Conservation (phyloP, 2,797 vertebrate genomes). For the Oreochromis grahami region DNA sequence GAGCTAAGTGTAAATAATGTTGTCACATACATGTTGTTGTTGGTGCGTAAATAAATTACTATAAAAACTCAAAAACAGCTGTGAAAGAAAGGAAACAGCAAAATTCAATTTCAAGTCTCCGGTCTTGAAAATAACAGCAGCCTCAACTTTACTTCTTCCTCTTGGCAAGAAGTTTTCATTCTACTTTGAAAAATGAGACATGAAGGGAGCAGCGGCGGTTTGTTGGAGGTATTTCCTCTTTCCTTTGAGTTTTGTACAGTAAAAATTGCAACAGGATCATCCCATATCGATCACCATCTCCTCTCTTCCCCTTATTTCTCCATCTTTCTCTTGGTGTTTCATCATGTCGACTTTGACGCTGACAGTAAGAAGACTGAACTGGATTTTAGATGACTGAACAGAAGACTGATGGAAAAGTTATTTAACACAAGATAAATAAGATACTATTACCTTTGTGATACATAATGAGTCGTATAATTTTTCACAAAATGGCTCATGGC, state of each 20-base stretch:
- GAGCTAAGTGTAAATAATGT: background rate
- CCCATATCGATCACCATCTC: background rate
- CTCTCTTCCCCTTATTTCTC: background rate
- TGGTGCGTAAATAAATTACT: background rate
- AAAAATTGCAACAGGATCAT: background rate
- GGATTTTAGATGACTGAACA: background rate
- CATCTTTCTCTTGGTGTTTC: background rate
- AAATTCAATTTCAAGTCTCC: background rate
- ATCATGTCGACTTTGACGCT: background rate
- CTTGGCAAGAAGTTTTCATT: background rate
- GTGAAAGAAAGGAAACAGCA: background rate
- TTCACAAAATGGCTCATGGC: background rate
- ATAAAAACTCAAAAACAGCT: background rate
- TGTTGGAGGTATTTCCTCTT: background rate
- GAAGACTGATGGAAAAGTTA: background rate
- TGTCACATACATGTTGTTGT: background rate
- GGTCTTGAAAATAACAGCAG: background rate
- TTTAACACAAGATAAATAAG: conserved; percentile 1
- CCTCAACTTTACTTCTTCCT: background rate
- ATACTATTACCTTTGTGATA: background rate
- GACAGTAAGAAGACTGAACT: background rate
- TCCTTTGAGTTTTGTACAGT: background rate
- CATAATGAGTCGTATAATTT: conserved; percentile 14
- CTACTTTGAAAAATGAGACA: background rate
- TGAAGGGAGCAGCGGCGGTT: background rate